phyloP scores from a whole-genome alignment of 1,140 invertebrate species.

The Eufriesea mexicana region DNA sequence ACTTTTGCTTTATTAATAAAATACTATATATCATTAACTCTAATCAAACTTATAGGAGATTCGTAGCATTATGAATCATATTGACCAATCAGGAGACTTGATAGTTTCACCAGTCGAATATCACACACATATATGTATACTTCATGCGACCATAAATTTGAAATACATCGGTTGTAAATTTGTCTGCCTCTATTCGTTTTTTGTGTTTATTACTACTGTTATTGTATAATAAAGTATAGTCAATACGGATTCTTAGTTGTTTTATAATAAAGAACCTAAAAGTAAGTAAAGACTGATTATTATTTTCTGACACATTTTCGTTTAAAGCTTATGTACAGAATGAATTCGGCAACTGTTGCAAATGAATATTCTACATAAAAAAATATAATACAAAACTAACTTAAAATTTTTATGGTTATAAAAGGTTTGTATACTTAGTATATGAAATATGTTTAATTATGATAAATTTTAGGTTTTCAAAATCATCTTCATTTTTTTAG shows the following conservation, averaged over 20 bases:
- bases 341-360: not conserved
- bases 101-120: not conserved
- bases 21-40: not conserved
- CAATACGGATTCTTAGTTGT: not conserved
- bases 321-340: not conserved
- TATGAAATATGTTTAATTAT: too few species aligned
- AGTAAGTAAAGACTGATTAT: not conserved
- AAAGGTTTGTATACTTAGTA: too few species aligned
- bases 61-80: too few species aligned
- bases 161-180: not conserved
- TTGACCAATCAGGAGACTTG: not conserved
- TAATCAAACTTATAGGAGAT: too few species aligned
- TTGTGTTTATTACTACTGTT: not conserved
- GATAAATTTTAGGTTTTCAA: too few species aligned
- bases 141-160: not conserved
- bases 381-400: too few species aligned
- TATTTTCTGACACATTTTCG: not conserved
- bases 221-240: not conserved
- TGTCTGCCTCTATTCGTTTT: not conserved
- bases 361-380: too few species aligned
- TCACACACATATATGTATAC: not conserved
- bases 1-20: not conserved
- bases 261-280: not conserved
- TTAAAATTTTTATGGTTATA: too few species aligned
- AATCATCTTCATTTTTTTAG: too few species aligned